These are phyloP conservation scores for Sander vitreus DNA, from an alignment of 2,113 vertebrate genomes.

Conservation along the genomic window DNA sequence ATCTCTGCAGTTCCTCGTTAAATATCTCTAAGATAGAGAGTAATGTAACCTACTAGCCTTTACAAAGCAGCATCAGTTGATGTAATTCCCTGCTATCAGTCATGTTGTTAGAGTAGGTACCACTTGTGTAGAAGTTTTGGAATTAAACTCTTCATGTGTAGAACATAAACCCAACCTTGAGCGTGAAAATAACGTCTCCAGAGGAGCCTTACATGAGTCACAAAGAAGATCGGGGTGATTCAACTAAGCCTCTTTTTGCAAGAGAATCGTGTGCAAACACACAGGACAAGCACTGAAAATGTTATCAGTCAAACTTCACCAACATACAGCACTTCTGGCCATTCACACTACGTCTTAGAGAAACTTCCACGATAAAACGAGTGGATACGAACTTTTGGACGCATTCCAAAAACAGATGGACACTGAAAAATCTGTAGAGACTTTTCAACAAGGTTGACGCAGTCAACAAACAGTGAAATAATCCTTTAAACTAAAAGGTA, in stretches of 20 bases:
- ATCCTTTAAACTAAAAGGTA: not conserved
- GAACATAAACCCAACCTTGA: slow-evolving; percentile 1
- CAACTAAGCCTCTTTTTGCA: slow-evolving; percentile 8
- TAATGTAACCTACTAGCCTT: slow-evolving; percentile 26
- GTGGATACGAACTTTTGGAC: not conserved
- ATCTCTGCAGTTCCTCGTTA: slow-evolving; percentile 12
- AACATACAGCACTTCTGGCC: slow-evolving; percentile 79
- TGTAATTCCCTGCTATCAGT: not conserved
- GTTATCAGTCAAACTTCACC: slow-evolving; percentile 30
- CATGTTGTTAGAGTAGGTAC: not conserved
- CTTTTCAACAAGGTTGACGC: slow-evolving; percentile 14
- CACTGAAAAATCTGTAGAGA: not conserved
- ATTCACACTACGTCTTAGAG: not conserved
- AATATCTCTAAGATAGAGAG: slow-evolving; percentile 8
- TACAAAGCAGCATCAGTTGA: slow-evolving; percentile 1
- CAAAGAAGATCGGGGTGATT: slow-evolving; percentile 11
- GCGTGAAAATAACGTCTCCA: slow-evolving; percentile 21
- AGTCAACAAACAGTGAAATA: not conserved
- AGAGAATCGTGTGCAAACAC: not conserved
- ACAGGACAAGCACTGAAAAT: slow-evolving; percentile 62
- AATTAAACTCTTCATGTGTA: slow-evolving; percentile 14
- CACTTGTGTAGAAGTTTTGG: slow-evolving; percentile 1
- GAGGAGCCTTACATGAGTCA: slow-evolving; percentile 43
- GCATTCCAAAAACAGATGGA: not conserved
- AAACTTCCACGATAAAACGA: not conserved